phyloP scores from a whole-genome alignment of 1,140 invertebrate genomes.

The Tachypleus tridentatus region DNA sequence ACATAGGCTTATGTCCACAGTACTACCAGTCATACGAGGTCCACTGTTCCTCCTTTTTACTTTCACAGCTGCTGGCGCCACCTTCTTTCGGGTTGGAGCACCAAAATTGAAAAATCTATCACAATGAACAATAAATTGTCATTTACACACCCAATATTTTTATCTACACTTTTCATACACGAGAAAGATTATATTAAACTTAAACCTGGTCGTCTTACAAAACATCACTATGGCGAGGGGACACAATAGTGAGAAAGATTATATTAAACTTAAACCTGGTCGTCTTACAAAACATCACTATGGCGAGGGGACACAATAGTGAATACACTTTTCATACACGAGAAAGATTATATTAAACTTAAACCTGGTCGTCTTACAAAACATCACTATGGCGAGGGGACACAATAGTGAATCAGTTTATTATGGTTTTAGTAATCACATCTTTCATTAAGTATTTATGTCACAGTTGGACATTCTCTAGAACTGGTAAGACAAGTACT shows the following conservation, averaged over 20 bases:
- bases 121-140: constrained; percentile 15
- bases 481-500: background rate
- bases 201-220: background rate
- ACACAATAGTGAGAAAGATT: constrained; percentile 5
- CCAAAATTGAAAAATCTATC: constrained; percentile 77
- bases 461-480: background rate
- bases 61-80: no score
- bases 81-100: constrained; percentile 51
- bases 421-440: background rate
- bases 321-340: background rate
- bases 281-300: background rate
- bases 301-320: background rate
- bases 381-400: background rate
- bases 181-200: background rate
- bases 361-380: background rate
- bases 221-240: background rate
- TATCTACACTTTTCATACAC: background rate
- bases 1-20: constrained; percentile 1
- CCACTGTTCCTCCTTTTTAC: constrained; percentile 10
- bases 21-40: constrained; percentile 25
- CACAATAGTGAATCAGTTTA: no score
- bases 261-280: background rate
- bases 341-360: background rate
- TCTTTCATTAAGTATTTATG: background rate
- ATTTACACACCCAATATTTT: constrained; percentile 6